Conservation (phyloP, 2,113 vertebrate genomes). For the Actenoides lindsayi region DNA sequence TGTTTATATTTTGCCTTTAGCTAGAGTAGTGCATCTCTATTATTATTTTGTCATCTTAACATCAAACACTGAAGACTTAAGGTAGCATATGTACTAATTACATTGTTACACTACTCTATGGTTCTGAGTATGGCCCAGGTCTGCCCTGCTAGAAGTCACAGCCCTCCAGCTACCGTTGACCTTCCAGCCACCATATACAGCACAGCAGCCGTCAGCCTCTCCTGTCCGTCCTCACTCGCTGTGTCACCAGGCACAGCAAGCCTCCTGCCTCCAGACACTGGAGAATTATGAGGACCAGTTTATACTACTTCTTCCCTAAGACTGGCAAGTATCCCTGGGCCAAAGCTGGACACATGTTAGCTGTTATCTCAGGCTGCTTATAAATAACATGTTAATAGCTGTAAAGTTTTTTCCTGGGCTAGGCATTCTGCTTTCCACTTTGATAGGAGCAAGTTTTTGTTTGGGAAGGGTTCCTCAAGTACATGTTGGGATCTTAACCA, state of each 20-base stretch:
- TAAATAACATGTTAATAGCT: background rate
- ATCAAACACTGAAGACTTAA: background rate
- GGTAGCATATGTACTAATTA: background rate
- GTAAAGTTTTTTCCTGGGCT: background rate
- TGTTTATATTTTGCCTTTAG: constrained; percentile 44
- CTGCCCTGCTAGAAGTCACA: background rate
- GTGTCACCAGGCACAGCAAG: background rate
- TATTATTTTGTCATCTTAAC: constrained; percentile 34
- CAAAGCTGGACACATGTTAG: background rate
- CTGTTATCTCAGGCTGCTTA: constrained; percentile 13
- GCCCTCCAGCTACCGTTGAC: background rate
- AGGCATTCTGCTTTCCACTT: background rate
- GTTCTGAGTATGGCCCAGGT: background rate
- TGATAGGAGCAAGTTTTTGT: background rate
- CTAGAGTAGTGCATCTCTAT: background rate
- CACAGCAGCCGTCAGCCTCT: rapidly evolving
- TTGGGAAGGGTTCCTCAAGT: background rate
- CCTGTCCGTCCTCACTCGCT: rapidly evolving
- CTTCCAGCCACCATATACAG: background rate
- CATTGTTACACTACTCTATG: background rate
- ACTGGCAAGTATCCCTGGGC: background rate
- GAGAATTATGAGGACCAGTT: background rate
- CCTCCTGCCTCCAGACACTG: background rate
- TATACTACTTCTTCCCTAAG: background rate
- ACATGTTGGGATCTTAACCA: background rate